Evolutionary conservation across 1,140 invertebrate genomes (phyloP).

Genomic region (Palaemon carinicauda): DNA sequence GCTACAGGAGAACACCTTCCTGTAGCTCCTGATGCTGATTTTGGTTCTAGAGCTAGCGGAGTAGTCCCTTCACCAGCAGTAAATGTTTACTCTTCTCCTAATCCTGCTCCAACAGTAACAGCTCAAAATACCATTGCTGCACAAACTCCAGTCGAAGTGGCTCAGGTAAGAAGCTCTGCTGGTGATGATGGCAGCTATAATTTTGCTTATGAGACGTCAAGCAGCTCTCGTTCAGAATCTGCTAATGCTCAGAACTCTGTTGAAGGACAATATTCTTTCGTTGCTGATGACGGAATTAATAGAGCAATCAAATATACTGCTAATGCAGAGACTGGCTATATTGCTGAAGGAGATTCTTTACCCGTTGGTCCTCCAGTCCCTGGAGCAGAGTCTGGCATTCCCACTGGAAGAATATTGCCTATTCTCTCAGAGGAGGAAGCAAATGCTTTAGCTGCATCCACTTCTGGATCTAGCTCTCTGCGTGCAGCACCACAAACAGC

Average conservation of each 20-base stretch:
- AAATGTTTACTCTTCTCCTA: too few species aligned
- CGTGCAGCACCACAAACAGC: too few species aligned
- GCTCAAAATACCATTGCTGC: too few species aligned
- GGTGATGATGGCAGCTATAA: background rate
- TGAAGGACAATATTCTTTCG: background rate
- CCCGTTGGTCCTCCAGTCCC: background rate
- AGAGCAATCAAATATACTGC: slow-evolving; percentile 11
- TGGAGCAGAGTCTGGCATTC: background rate
- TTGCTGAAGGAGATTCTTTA: slow-evolving; percentile 32
- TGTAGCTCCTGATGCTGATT: background rate
- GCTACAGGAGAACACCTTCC: slow-evolving; percentile 27
- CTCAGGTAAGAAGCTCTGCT: background rate
- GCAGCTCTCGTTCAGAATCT: background rate
- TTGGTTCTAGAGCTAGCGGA: background rate
- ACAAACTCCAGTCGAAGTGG: too few species aligned
- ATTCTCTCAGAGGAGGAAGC: background rate
- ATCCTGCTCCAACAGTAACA: too few species aligned
- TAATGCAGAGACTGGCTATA: slow-evolving; percentile 27
- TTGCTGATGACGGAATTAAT: background rate
- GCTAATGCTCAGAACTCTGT: background rate
- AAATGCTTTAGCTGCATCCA: background rate
- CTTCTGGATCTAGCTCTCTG: background rate
- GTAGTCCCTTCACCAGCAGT: too few species aligned
- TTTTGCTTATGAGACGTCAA: background rate
- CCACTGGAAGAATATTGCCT: background rate